Percentiles rank a stretch among this genome's conserved stretches.
phyloP scores from a whole-genome alignment of 2,797 vertebrate species.

The Yasuhikotakia modesta region DNA sequence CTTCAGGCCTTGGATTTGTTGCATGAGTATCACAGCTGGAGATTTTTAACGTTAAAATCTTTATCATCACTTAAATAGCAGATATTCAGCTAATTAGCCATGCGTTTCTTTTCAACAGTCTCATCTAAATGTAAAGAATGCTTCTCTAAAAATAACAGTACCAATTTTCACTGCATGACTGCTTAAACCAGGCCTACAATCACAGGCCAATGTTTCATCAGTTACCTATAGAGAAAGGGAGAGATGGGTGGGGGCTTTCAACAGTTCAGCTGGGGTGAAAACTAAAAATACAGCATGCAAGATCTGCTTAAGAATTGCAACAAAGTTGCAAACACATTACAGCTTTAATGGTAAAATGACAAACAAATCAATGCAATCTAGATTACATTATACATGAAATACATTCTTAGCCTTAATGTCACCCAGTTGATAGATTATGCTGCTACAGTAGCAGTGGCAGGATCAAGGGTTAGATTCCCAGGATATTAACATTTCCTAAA shows the following conservation, averaged over 20 bases:
- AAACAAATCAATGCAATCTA: not conserved
- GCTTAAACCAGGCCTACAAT: constrained; percentile 40
- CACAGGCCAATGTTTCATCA: constrained; percentile 49
- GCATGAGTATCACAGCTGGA: constrained; percentile 45
- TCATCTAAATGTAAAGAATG: constrained; percentile 34
- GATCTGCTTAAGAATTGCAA: not conserved
- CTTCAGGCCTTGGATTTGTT: constrained; percentile 26
- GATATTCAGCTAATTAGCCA: constrained; percentile 55
- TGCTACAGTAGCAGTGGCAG: too few species aligned
- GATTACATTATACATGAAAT: not conserved
- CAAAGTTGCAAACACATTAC: not conserved
- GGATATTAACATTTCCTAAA: too few species aligned
- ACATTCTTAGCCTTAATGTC: not conserved
- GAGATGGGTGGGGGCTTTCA: constrained; percentile 24
- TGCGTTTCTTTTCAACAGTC: constrained; percentile 34
- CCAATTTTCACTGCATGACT: constrained; percentile 38
- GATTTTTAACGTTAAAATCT: constrained; percentile 39
- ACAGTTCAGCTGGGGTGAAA: constrained; percentile 13
- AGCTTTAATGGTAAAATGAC: not conserved
- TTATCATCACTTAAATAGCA: constrained; percentile 48
- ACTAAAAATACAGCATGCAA: not conserved
- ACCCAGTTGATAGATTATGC: too few species aligned
- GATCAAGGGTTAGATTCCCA: too few species aligned
- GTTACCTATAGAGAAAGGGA: constrained; percentile 48
- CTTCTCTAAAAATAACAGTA: constrained; percentile 50